Evolutionary conservation across 2,797 vertebrate genomes (phyloP), one percentile per base, ranked within the genome.

Genomic region (Helicolenus hilgendorfi): DNA sequence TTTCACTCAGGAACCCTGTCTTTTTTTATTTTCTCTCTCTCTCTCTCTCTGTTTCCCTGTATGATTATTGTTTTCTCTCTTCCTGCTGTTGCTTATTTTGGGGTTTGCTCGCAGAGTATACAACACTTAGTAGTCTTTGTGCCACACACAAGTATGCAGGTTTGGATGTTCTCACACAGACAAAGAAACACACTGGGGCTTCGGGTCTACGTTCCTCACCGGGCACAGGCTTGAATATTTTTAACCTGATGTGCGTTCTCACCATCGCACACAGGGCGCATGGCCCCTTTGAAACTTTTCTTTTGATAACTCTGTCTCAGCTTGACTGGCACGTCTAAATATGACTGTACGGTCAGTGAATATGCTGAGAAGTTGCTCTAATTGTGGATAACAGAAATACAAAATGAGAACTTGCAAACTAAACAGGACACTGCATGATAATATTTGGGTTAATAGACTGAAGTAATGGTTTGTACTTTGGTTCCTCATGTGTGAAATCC

Each of bases 191-290:
- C 33, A 64, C 11, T 11, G 1, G 22, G 26, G 60, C 22, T 64
- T 71, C 4, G 18, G 56, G 29, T 31, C 22, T 65, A n/a, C 10
- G 6, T 20, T 87, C 53, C 53, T 75, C 7, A 2, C 67, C 83
- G 84, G 83, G 84, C 85, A 86, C 70, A 86, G 81, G 72, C 79
- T 31, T 81, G 77, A 81, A 77, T 94, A 95, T 95, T 92, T 96
- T 91, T 93, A 95, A 89, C 83, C 58, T 59, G 8, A 77, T 81
- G 74, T 27, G 53, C 10, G 2, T 27, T 70, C 79, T 88, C 68
- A 58, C 65, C 82, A 88, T 77, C 3, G 24, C 77, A 38, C 29
- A 68, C 14, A 72, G 60, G 24, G 49, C 24, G 33, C 71, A 33
- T 24, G 26, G 64, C 59, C 36, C 73, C 74, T 85, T 81, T 86